Evolutionary conservation across 1,140 invertebrate genomes (phyloP), one percentile per base, ranked within the genome.

Genomic region (Rhizoglyphus robini): DNA sequence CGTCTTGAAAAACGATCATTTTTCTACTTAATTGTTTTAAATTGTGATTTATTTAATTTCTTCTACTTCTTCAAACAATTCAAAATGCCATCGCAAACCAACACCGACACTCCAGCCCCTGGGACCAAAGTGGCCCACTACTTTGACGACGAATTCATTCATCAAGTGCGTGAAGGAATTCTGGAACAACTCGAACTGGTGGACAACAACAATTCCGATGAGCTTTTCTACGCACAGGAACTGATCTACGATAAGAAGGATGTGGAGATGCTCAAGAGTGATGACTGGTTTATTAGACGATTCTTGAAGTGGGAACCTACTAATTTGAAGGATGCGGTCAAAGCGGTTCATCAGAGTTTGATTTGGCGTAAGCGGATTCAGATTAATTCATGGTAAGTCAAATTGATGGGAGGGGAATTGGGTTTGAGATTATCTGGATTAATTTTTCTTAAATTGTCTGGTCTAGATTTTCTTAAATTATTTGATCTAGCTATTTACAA

Each of bases 231-330:
- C n/a, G n/a, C n/a, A n/a, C n/a, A n/a, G n/a, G 38, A 29, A n/a
- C 13, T 3, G 15, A 13, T n/a, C 15, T 64, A 49, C 31, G 63
- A 64, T 30, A 2, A 3, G 18, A 20, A 5, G 13, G 63, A 65
- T 36, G 41, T 65, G 36, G 65, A 62, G 30, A n/a, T 27, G 57
- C 32, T 38, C 57, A 38, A 41, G 57, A 36, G 30, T 57, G 64
- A 49, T 65, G 67, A 65, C 58, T 65, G 23, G 63, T 66, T 68
- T 58, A 32, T 64, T 25, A 41, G 63, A 4, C 63, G 63, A 34
- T 64, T 64, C 38, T 25, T 64, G 18, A 18, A n/a, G n/a, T 64
- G 63, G 63, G n/a, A 23, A 38, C 63, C 63, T 15, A 64, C 63
- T 20, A 64, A 18, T 32, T 18, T 64, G 18, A 34, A 51, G 11